Conservation (phyloP, 2,113 vertebrate genomes). For the Anolis carolinensis region DNA sequence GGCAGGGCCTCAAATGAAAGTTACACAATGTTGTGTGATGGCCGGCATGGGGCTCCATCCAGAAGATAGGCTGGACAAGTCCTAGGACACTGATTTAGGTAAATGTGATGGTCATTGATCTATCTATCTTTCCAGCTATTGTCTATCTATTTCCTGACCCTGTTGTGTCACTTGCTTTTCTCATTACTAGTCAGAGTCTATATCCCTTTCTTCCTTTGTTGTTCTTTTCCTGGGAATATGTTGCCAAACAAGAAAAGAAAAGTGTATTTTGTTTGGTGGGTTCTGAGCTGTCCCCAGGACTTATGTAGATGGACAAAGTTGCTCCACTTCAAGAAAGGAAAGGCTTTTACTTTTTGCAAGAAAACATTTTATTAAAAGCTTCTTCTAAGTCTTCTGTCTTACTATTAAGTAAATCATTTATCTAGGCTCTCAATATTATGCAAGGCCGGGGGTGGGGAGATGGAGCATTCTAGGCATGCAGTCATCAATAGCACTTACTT, state of each 20-base stretch:
- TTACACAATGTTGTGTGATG: no score
- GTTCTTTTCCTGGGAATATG: not conserved
- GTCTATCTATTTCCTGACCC: no score
- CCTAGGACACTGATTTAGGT: no score
- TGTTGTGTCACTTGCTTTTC: no score
- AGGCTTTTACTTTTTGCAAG: not conserved
- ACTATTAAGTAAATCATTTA: not conserved
- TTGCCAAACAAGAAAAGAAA: not conserved
- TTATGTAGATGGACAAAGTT: not conserved
- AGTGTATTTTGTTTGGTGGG: not conserved
- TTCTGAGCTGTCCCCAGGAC: not conserved
- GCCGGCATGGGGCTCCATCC: no score
- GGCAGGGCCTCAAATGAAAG: no score
- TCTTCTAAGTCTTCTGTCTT: not conserved
- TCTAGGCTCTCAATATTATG: not conserved
- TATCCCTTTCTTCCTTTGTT: no score
- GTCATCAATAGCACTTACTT: slow-evolving; percentile 5
- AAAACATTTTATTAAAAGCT: not conserved
- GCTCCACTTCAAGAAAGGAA: not conserved
- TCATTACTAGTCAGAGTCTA: no score
- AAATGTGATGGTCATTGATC: no score
- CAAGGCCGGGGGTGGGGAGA: not conserved
- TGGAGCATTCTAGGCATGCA: not conserved
- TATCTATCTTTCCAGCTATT: no score
- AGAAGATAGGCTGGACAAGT: no score